These are phyloP conservation scores for Octonoba sinensis DNA, from an alignment of 2,888 invertebrate genomes.

Conservation along the genomic window DNA sequence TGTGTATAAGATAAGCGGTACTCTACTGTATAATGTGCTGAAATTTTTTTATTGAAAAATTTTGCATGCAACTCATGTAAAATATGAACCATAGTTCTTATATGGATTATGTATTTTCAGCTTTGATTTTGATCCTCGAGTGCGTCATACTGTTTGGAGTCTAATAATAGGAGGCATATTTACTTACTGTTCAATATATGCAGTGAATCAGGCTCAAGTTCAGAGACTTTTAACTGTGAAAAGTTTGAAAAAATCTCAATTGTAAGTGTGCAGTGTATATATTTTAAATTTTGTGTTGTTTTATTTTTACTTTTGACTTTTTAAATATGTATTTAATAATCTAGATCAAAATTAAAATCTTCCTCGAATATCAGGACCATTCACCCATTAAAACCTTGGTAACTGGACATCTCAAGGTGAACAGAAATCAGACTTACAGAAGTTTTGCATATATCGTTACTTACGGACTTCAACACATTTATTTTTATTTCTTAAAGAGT, in stretches of 20 bases:
- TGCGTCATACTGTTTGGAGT: conserved; percentile 86
- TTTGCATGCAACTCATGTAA: not conserved
- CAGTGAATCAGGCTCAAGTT: conserved; percentile 87
- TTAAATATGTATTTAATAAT: not conserved
- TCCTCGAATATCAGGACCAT: too few species aligned
- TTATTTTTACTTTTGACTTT: not conserved
- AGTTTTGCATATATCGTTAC: too few species aligned
- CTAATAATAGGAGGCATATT: conserved; percentile 84
- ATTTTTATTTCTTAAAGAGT: too few species aligned
- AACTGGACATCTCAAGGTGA: too few species aligned
- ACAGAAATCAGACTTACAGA: too few species aligned
- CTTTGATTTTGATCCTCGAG: conserved; percentile 83
- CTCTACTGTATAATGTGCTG: not conserved
- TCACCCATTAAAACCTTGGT: too few species aligned
- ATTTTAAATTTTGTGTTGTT: not conserved
- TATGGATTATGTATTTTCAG: conserved; percentile 72
- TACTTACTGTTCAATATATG: conserved; percentile 85
- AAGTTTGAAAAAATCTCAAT: conserved; percentile 66
- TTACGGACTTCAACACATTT: too few species aligned
- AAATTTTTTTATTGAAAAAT: not conserved
- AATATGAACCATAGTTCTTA: not conserved
- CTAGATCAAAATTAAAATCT: too few species aligned
- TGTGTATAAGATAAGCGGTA: too few species aligned
- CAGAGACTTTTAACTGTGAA: conserved; percentile 74
- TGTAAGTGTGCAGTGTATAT: conserved; percentile 63